Evolutionary conservation across 2,888 invertebrate species (phyloP).

Genomic region (Stenoptilia bipunctidactyla): DNA sequence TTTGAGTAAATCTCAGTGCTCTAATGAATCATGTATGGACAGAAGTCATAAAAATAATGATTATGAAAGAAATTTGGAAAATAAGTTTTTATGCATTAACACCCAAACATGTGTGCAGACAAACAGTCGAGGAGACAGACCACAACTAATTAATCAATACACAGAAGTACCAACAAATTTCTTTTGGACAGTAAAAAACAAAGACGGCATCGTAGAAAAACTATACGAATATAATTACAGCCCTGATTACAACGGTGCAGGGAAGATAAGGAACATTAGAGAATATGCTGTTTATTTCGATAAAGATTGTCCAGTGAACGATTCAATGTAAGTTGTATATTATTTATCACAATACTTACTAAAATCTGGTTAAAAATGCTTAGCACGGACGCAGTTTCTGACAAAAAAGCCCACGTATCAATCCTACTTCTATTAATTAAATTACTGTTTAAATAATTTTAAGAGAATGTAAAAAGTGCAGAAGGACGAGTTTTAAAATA

Average conservation of each 20-base stretch:
- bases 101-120: not conserved
- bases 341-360: too few relatives aligned
- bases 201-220: slow-evolving; percentile 51
- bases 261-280: slow-evolving; percentile 42
- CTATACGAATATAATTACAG: slow-evolving; percentile 47
- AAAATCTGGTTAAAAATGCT: too few relatives aligned
- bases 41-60: slow-evolving; percentile 1
- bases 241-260: slow-evolving; percentile 38
- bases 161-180: slow-evolving; percentile 49
- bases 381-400: too few relatives aligned
- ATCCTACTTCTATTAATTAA: too few relatives aligned
- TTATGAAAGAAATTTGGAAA: too few relatives aligned
- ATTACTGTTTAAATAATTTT: too few relatives aligned
- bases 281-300: slow-evolving; percentile 56
- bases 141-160: slow-evolving; percentile 33
- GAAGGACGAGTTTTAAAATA: too few relatives aligned
- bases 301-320: slow-evolving; percentile 48
- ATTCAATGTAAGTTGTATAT: slow-evolving; percentile 26
- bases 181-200: slow-evolving; percentile 55
- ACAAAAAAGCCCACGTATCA: too few relatives aligned
- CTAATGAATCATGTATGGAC: slow-evolving; percentile 8
- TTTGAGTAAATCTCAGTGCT: slow-evolving; percentile 19
- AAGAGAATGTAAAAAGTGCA: too few relatives aligned
- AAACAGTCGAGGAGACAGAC: not conserved
- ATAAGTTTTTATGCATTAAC: too few relatives aligned